Conservation (phyloP, 1,140 invertebrate species). For the Chrysomallon squamiferum region DNA sequence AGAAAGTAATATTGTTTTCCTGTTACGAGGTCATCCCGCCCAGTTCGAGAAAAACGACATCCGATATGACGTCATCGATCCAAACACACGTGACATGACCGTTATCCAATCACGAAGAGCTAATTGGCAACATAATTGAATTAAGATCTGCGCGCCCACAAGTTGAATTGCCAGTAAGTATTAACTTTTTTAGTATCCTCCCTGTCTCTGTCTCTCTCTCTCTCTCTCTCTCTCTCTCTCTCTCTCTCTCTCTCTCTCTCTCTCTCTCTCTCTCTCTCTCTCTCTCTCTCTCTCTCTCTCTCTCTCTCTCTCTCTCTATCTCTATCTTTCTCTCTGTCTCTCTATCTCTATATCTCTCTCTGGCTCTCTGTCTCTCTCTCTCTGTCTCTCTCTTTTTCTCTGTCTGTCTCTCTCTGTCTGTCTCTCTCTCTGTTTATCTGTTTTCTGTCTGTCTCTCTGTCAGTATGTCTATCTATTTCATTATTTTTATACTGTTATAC, state of each 20-base stretch:
- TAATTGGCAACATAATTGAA: slow-evolving; percentile 31
- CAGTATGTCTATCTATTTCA: too few relatives aligned
- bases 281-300: slow-evolving; percentile 1
- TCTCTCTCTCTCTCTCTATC: background rate
- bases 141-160: slow-evolving; percentile 3
- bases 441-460: slow-evolving; percentile 13
- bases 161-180: background rate
- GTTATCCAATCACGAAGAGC: slow-evolving; percentile 32
- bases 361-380: background rate
- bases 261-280: background rate
- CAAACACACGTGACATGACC: slow-evolving; percentile 17
- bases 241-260: background rate
- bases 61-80: slow-evolving; percentile 16
- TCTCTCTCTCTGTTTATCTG: background rate
- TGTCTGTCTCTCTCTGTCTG: background rate
- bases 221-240: background rate
- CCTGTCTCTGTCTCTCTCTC: background rate
- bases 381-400: background rate
- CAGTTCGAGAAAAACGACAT: slow-evolving; percentile 24
- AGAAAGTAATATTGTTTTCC: slow-evolving; percentile 19
- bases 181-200: too few relatives aligned
- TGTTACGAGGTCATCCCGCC: slow-evolving; percentile 23
- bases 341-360: background rate
- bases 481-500: too few relatives aligned
- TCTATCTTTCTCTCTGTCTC: background rate